phyloP scores from a whole-genome alignment of 2,797 vertebrate species.

The Gypaetus barbatus region DNA sequence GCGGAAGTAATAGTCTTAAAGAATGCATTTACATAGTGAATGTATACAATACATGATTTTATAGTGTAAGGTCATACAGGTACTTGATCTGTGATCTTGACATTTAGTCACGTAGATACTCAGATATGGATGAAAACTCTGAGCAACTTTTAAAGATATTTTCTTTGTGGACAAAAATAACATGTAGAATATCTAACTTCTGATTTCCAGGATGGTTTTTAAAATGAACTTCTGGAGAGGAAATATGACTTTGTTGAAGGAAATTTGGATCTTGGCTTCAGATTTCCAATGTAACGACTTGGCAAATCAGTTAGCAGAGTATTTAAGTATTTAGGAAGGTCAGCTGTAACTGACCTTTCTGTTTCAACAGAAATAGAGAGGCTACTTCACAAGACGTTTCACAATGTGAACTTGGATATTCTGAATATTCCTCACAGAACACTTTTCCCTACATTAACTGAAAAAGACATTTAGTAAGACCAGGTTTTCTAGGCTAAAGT shows the following conservation, averaged over 20 bases:
- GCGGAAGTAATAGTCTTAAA: not conserved
- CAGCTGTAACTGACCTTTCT: not conserved
- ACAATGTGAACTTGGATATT: not conserved
- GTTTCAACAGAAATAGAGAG: not conserved
- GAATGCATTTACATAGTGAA: not conserved
- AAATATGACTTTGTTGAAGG: not conserved
- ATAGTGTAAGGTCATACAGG: not conserved
- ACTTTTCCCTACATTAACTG: not conserved
- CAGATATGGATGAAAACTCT: not conserved
- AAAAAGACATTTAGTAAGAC: not conserved
- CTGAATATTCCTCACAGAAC: not conserved
- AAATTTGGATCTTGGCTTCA: not conserved
- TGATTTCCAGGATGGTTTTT: not conserved
- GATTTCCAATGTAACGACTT: not conserved
- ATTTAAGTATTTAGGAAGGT: not conserved
- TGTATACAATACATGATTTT: not conserved
- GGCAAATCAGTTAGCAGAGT: not conserved
- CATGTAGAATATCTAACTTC: not conserved
- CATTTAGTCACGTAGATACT: not conserved
- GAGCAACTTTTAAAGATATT: not conserved
- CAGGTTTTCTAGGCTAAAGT: not conserved
- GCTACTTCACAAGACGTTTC: not conserved
- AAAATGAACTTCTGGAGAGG: not conserved
- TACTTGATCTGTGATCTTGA: not conserved
- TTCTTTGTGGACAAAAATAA: not conserved